Percentiles rank a stretch among this genome's conserved stretches.
Evolutionary conservation across 2,113 vertebrate genomes (phyloP).

Genomic region (mouse (Mus musculus)): GRCm39 chr6:127083001-127083500

Average conservation of each 20-base stretch:
- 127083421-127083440: neutral
- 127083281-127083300: constrained; percentile 15
- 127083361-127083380: neutral
- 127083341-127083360: constrained; percentile 7
- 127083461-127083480: neutral
- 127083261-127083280: neutral
- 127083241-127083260: constrained; percentile 54
- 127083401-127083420: neutral
- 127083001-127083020: constrained; percentile 45
- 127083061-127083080: constrained; percentile 55
- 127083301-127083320: constrained; percentile 40
- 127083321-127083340: constrained; percentile 33
- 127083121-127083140: constrained; percentile 2
- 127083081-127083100: constrained; percentile 55
- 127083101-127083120: constrained; percentile 31
- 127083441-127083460: neutral
- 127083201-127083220: constrained; percentile 42
- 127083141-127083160: neutral
- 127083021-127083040: constrained; percentile 24
- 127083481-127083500: neutral
- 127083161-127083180: neutral
- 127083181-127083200: neutral
- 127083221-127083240: constrained; percentile 13
- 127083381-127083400: neutral
- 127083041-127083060: neutral